These are phyloP conservation scores for Melanotaenia boesemani DNA, from an alignment of 2,797 vertebrate species.

Conservation along the genomic window DNA sequence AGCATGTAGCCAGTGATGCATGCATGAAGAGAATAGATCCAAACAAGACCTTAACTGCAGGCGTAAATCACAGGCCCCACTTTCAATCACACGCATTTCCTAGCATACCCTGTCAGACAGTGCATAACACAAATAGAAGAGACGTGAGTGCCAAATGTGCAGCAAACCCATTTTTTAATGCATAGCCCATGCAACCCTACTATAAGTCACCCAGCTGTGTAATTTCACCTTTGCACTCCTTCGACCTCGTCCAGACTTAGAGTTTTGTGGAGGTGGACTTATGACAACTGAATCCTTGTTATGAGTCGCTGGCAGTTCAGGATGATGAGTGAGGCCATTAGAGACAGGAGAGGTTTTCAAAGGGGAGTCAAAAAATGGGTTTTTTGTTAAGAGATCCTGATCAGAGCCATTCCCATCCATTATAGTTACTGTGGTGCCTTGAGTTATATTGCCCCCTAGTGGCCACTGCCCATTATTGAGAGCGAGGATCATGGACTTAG, in stretches of 20 bases:
- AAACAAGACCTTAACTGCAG: constrained; percentile 17
- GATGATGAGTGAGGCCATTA: constrained; percentile 81
- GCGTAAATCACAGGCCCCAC: constrained; percentile 25
- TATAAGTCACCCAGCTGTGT: constrained; percentile 11
- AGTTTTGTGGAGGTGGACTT: constrained; percentile 93
- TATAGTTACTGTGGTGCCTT: constrained; percentile 80
- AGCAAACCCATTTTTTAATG: constrained; percentile 35
- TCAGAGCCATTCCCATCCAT: constrained; percentile 84
- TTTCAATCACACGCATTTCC: constrained; percentile 28
- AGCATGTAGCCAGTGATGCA: constrained; percentile 55
- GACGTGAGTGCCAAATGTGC: constrained; percentile 53
- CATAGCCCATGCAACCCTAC: constrained; percentile 66
- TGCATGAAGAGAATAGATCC: constrained; percentile 46
- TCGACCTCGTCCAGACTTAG: constrained; percentile 92
- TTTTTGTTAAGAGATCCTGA: constrained; percentile 72
- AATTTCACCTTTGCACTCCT: constrained; percentile 93
- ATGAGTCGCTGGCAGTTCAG: constrained; percentile 68
- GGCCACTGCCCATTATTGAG: constrained; percentile 88
- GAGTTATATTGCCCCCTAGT: constrained; percentile 79
- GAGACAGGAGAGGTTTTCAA: constrained; percentile 76
- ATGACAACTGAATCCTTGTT: constrained; percentile 91
- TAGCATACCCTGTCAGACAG: constrained; percentile 7
- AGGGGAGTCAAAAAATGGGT: constrained; percentile 85
- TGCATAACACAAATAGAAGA: constrained; percentile 39
- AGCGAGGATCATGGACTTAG: constrained; percentile 86